Conservation (phyloP, 2,113 vertebrate genomes). For the Pithys albifrons region DNA sequence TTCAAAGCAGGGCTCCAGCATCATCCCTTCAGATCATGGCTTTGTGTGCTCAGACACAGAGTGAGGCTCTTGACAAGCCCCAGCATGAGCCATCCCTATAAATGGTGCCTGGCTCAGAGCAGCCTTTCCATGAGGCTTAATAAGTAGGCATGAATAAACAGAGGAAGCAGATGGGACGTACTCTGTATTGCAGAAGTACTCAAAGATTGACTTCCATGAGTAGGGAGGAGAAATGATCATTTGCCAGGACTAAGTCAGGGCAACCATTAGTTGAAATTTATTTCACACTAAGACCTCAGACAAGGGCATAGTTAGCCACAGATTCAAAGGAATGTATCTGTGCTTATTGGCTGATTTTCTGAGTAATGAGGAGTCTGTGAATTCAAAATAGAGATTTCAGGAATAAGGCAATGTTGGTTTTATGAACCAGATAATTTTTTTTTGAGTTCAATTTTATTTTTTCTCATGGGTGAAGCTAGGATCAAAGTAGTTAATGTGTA, state of each 20-base stretch:
- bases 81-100: not conserved
- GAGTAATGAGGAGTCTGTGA: not conserved
- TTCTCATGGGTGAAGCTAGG: not conserved
- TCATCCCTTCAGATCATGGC: not conserved
- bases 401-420: not conserved
- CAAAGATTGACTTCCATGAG: not conserved
- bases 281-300: not conserved
- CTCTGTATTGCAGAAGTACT: not conserved
- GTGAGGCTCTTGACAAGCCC: not conserved
- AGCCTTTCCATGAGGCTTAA: not conserved
- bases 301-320: not conserved
- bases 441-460: not conserved
- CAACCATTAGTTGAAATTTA: not conserved
- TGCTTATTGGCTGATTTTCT: not conserved
- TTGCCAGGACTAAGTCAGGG: not conserved
- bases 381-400: not conserved
- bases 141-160: not conserved
- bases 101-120: not conserved
- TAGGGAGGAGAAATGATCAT: not conserved
- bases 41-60: not conserved
- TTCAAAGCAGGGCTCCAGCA: not conserved
- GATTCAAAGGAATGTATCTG: not conserved
- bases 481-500: not conserved
- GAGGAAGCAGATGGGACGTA: not conserved
- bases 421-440: not conserved